A percentile compares a stretch with the other conserved stretches of the same genome.
Evolutionary conservation across 2,888 invertebrate species (phyloP).

Genomic region (Drosophila macrospina): DNA sequence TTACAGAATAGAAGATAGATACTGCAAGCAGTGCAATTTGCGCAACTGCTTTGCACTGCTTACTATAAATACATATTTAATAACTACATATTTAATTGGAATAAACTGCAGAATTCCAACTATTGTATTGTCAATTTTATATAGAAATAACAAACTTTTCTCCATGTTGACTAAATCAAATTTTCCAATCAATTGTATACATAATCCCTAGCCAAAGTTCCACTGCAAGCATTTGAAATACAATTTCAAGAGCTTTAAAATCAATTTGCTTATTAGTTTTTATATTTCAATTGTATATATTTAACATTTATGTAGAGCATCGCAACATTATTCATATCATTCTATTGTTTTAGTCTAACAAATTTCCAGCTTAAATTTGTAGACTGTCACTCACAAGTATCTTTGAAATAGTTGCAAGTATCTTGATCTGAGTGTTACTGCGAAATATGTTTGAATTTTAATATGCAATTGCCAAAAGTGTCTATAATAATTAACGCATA

Average conservation of each 20-base stretch:
- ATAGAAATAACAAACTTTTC: not conserved
- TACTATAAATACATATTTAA: too few species aligned
- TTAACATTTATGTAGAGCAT: too few species aligned
- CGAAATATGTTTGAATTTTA: not conserved
- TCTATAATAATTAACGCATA: slow-evolving; percentile 43
- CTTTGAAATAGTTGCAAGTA: not conserved
- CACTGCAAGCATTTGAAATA: not conserved
- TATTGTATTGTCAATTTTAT: not conserved
- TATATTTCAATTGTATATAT: too few species aligned
- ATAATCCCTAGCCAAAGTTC: not conserved
- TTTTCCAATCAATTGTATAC: not conserved
- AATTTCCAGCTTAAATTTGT: not conserved
- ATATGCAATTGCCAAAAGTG: slow-evolving; percentile 27
- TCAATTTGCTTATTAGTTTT: slow-evolving; percentile 1
- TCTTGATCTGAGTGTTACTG: not conserved
- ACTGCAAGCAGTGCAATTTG: too few species aligned
- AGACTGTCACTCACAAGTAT: not conserved
- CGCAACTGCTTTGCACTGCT: too few species aligned
- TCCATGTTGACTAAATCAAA: not conserved
- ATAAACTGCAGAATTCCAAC: too few species aligned
- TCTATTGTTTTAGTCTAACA: too few species aligned
- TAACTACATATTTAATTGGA: too few species aligned
- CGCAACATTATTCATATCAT: too few species aligned
- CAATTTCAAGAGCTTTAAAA: not conserved
- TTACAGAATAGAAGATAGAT: too few species aligned